Evolutionary conservation across 2,113 vertebrate genomes (phyloP).

Genomic region (Potamarius usumacintae): DNA sequence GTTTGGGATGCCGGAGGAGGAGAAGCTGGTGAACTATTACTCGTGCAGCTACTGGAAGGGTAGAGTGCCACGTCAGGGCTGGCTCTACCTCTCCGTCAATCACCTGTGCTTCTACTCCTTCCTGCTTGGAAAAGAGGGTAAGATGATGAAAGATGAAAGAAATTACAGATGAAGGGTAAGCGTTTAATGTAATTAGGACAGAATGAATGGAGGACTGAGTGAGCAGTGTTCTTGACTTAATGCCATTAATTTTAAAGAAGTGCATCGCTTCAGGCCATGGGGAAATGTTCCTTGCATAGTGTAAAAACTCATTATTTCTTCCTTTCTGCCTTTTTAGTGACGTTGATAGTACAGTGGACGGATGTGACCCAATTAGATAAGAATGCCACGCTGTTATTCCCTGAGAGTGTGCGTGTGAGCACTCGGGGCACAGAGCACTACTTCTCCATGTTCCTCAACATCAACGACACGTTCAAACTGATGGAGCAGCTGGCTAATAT

Average conservation of each 20-base stretch:
- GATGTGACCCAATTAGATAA: conserved; percentile 93
- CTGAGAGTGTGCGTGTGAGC: conserved; percentile 90
- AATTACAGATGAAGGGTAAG: not conserved
- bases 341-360: conserved; percentile 91
- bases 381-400: conserved; percentile 90
- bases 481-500: conserved; percentile 98
- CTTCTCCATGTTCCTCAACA: conserved; percentile 98
- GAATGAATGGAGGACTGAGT: not conserved
- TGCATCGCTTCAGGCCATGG: not conserved
- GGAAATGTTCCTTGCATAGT: not conserved
- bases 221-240: not conserved
- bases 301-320: not conserved
- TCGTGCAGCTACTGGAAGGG: conserved; percentile 99
- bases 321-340: conserved; percentile 74
- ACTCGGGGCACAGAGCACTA: conserved; percentile 87
- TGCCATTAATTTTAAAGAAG: not conserved
- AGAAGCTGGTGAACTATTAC: conserved; percentile 98
- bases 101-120: conserved; percentile 98
- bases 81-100: conserved; percentile 95
- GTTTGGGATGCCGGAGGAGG: conserved; percentile 95
- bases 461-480: conserved; percentile 92
- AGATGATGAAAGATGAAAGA: conserved; percentile 44
- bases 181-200: not conserved
- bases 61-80: conserved; percentile 91
- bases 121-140: conserved; percentile 94